phyloP scores from a whole-genome alignment of 2,797 vertebrate genomes.

The Neosilurus mollespiculum region DNA sequence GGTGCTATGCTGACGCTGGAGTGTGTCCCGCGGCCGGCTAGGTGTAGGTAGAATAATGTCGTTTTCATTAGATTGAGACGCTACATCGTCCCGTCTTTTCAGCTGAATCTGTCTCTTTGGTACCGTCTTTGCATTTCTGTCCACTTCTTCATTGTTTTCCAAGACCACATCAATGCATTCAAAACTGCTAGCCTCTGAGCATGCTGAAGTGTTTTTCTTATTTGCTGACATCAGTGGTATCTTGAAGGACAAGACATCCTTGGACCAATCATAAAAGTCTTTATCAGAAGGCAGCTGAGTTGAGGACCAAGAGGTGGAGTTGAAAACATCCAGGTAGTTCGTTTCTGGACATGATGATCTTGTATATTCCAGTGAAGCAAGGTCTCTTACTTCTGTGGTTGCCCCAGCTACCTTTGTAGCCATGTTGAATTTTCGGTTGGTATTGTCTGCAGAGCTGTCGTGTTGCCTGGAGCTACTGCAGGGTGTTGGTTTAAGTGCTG shows the following conservation, averaged over 20 bases:
- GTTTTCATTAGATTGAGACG: conserved; percentile 57
- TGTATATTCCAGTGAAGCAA: conserved; percentile 63
- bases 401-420: conserved; percentile 68
- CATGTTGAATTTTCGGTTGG: conserved; percentile 51
- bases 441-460: conserved; percentile 45
- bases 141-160: conserved; percentile 68
- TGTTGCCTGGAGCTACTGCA: conserved; percentile 37
- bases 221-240: conserved; percentile 60
- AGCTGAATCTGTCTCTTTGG: conserved; percentile 88
- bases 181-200: conserved; percentile 65
- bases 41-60: conserved; percentile 24
- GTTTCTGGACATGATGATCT: conserved; percentile 60
- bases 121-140: conserved; percentile 76
- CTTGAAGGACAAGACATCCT: conserved; percentile 66
- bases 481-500: conserved; percentile 36
- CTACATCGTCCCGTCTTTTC: conserved; percentile 73
- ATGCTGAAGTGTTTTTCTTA: conserved; percentile 53
- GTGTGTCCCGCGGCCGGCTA: conserved; percentile 61
- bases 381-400: conserved; percentile 66
- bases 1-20: conserved; percentile 72
- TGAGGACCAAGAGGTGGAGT: conserved; percentile 58
- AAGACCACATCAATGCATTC: conserved; percentile 80
- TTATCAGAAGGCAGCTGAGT: conserved; percentile 62
- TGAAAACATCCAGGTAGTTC: conserved; percentile 69
- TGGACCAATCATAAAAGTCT: conserved; percentile 65